phyloP scores from a whole-genome alignment of 1,140 invertebrate genomes.

The Musca vetustissima region DNA sequence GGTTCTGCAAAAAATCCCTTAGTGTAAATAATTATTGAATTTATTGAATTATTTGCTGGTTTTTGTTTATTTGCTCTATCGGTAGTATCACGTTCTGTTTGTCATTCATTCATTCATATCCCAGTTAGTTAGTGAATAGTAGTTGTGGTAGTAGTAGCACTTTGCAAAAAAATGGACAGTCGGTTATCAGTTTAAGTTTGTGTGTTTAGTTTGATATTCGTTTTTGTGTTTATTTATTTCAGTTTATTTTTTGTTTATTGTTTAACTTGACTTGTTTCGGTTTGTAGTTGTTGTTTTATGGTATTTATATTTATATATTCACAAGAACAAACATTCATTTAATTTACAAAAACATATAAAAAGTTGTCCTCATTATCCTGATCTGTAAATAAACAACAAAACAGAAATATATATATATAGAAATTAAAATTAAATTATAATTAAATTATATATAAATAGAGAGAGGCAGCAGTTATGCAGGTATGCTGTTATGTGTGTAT shows the following conservation, averaged over 20 bases:
- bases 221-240: constrained; percentile 3
- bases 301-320: background rate
- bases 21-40: constrained; percentile 34
- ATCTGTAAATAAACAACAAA: constrained; percentile 23
- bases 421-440: constrained; percentile 20
- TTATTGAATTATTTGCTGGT: constrained; percentile 22
- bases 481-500: no score
- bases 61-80: constrained; percentile 32
- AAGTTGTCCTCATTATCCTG: constrained; percentile 19
- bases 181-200: background rate
- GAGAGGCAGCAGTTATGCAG: no score
- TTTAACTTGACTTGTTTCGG: constrained; percentile 19
- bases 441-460: no score
- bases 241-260: constrained; percentile 3
- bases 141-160: no score
- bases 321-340: background rate
- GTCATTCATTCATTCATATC: no score
- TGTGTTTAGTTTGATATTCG: background rate
- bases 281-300: background rate
- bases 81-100: constrained; percentile 2
- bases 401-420: constrained; percentile 10
- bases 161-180: constrained; percentile 15
- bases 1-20: constrained; percentile 50
- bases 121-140: no score
- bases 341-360: constrained; percentile 5